Evolutionary conservation across 2,797 vertebrate species (phyloP).

Genomic region (Masticophis lateralis): DNA sequence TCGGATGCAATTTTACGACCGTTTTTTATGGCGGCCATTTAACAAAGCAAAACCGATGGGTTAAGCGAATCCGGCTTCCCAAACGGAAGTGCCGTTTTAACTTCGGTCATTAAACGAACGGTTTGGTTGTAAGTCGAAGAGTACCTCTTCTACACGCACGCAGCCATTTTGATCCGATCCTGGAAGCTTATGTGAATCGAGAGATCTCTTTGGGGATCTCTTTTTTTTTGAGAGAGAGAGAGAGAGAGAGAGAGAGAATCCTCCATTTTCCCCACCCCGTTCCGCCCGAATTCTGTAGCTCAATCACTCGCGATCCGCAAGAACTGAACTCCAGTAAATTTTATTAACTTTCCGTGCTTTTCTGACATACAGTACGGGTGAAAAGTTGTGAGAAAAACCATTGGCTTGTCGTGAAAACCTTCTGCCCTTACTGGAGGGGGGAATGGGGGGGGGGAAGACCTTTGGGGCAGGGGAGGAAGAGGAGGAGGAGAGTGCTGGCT

Average conservation of each 20-base stretch:
- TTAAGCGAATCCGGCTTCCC: background rate
- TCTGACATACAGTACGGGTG: background rate
- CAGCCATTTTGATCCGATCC: background rate
- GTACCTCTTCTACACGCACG: background rate
- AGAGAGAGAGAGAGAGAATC: too few species aligned
- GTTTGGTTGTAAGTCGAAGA: background rate
- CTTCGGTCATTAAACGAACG: background rate
- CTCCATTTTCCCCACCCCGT: too few species aligned
- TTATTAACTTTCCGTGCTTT: conserved; percentile 19
- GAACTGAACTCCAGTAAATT: background rate
- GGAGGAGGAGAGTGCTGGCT: background rate
- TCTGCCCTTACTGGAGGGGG: background rate
- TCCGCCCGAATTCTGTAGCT: background rate
- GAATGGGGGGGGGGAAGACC: fast-evolving
- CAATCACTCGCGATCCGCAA: background rate
- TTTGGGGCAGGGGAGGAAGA: background rate
- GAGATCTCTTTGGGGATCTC: background rate
- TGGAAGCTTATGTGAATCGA: background rate
- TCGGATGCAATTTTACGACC: background rate
- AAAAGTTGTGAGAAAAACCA: background rate
- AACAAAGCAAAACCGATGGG: fast-evolving
- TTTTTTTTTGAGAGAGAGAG: background rate
- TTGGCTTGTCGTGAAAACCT: background rate
- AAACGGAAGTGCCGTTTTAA: background rate
- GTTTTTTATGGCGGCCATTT: background rate